A percentile compares a stretch with the other conserved stretches of the same genome.
Evolutionary conservation across 2,797 vertebrate species (phyloP).

Genomic region (Avahi laniger): DNA sequence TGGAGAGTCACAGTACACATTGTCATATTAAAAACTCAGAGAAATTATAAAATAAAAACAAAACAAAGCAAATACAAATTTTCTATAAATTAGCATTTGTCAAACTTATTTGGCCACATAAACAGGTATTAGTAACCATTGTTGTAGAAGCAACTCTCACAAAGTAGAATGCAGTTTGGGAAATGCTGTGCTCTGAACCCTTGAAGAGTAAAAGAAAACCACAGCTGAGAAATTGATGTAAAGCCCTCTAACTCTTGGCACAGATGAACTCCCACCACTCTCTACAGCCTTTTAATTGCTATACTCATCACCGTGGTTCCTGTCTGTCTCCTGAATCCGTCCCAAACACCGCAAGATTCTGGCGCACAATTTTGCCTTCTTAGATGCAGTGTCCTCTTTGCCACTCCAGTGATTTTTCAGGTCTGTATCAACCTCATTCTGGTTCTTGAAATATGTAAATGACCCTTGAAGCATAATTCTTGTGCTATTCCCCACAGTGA

Average conservation of each 20-base stretch:
- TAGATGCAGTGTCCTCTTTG: not conserved
- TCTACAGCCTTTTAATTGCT: not conserved
- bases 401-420: slow-evolving; percentile 11
- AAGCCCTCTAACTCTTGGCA: not conserved
- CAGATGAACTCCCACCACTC: not conserved
- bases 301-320: fast-evolving
- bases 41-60: not conserved
- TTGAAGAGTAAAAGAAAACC: not conserved
- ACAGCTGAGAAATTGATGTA: not conserved
- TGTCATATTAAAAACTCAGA: slow-evolving; percentile 7
- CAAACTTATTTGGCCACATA: not conserved
- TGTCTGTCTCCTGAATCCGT: not conserved
- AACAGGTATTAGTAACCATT: not conserved
- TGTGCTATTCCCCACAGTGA: not conserved
- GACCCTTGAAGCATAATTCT: not conserved
- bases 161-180: not conserved
- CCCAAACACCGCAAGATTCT: not conserved
- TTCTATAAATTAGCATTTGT: not conserved
- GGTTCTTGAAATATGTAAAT: slow-evolving; percentile 51
- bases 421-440: not conserved
- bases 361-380: not conserved
- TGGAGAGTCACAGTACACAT: not conserved
- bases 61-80: not conserved
- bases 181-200: not conserved
- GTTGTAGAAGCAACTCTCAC: not conserved